These are phyloP conservation scores for Synanthedon tipuliformis DNA, from an alignment of 2,888 invertebrate genomes.

Conservation along the genomic window DNA sequence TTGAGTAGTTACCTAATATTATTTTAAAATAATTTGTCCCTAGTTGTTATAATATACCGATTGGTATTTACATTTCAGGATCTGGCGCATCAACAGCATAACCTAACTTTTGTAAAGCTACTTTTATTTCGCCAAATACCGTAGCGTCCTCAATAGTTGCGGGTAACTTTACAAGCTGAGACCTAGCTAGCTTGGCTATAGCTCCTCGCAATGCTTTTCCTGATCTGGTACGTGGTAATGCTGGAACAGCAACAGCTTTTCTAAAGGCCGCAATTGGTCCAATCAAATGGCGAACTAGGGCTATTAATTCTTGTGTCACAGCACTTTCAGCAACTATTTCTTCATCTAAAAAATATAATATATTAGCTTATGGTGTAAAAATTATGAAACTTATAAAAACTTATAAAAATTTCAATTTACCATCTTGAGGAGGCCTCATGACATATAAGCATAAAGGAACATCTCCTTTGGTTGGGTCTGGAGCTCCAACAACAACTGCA, in stretches of 20 bases:
- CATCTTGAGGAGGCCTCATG: slow-evolving; percentile 70
- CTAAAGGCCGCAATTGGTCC: slow-evolving; percentile 93
- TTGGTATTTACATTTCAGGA: slow-evolving; percentile 46
- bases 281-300: slow-evolving; percentile 66
- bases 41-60: not conserved
- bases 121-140: slow-evolving; percentile 83
- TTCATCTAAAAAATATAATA: slow-evolving; percentile 32
- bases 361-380: not conserved
- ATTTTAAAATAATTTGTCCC: not conserved
- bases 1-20: not conserved
- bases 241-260: slow-evolving; percentile 81
- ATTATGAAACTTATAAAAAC: not conserved
- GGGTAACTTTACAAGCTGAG: slow-evolving; percentile 82
- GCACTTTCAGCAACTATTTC: slow-evolving; percentile 55
- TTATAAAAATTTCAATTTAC: slow-evolving; percentile 36
- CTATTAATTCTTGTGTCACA: slow-evolving; percentile 54
- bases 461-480: slow-evolving; percentile 90
- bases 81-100: slow-evolving; percentile 80
- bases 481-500: slow-evolving; percentile 90
- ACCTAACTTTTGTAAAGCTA: slow-evolving; percentile 80
- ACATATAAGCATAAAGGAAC: slow-evolving; percentile 90
- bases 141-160: slow-evolving; percentile 89
- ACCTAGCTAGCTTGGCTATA: slow-evolving; percentile 85
- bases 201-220: slow-evolving; percentile 78
- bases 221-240: slow-evolving; percentile 88